Conservation (phyloP, 2,888 invertebrate species). For the Metalampra italica region DNA sequence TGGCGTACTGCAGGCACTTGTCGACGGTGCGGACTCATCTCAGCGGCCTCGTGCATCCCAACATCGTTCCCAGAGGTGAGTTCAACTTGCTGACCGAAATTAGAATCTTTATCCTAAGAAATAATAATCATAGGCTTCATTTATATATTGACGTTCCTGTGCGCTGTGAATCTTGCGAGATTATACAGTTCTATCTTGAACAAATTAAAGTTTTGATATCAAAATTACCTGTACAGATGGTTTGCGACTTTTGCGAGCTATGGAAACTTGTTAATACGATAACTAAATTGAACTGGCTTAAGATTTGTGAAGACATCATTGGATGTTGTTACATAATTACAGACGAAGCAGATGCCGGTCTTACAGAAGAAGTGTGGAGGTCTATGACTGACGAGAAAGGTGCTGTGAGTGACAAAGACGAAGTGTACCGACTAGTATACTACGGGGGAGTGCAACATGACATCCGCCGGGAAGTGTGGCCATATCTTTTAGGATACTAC, state of each 20-base stretch:
- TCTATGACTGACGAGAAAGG: constrained; percentile 81
- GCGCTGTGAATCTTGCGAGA: too few relatives aligned
- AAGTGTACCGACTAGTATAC: constrained; percentile 90
- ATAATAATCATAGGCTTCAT: not conserved
- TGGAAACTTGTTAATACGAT: too few relatives aligned
- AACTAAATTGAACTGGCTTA: too few relatives aligned
- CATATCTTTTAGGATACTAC: constrained; percentile 92
- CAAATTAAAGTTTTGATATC: too few relatives aligned
- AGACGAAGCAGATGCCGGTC: constrained; percentile 82
- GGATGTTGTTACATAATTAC: constrained; percentile 1
- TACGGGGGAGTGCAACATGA: constrained; percentile 91
- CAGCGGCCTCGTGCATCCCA: constrained; percentile 89
- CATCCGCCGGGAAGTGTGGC: constrained; percentile 91
- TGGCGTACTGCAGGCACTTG: constrained; percentile 95
- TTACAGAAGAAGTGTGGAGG: constrained; percentile 88
- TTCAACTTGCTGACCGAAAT: not conserved
- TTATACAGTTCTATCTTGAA: too few relatives aligned
- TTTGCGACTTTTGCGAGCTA: too few relatives aligned
- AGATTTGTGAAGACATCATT: too few relatives aligned
- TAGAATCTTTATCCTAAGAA: not conserved
- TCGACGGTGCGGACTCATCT: constrained; percentile 95
- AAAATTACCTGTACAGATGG: too few relatives aligned
- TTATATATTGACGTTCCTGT: too few relatives aligned
- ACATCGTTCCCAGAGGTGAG: constrained; percentile 81
- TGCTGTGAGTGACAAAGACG: constrained; percentile 79